phyloP scores from a whole-genome alignment of 2,888 invertebrate genomes.

The Syritta pipiens region DNA sequence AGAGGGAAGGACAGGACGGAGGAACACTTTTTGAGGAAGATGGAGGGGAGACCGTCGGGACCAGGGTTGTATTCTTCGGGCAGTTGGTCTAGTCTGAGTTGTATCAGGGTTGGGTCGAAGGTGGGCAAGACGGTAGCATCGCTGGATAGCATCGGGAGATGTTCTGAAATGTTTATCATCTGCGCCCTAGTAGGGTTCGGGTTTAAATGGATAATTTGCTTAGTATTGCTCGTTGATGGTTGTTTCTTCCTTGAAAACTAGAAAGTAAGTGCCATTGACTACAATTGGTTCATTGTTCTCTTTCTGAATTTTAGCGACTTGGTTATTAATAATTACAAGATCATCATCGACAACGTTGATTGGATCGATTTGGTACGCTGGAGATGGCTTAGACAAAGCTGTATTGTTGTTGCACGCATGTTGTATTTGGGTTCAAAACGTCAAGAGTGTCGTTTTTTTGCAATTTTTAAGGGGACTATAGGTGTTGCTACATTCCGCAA shows the following conservation, averaged over 20 bases:
- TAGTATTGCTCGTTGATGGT: background rate
- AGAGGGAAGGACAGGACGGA: too few relatives aligned
- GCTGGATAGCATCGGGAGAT: background rate
- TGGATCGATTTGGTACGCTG: background rate
- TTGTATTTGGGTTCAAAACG: background rate
- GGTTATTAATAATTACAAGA: background rate
- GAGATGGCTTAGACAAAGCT: background rate
- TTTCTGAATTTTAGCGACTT: background rate
- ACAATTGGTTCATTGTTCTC: background rate
- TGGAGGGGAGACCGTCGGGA: too few relatives aligned
- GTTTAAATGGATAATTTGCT: background rate
- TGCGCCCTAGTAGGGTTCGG: background rate
- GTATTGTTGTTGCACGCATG: background rate
- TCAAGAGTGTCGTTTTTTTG: background rate
- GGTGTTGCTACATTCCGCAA: background rate
- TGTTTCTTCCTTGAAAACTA: background rate
- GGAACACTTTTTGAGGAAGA: too few relatives aligned
- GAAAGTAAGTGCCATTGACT: background rate
- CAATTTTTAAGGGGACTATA: background rate
- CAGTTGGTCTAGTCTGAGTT: too few relatives aligned
- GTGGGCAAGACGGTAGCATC: too few relatives aligned
- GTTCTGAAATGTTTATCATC: background rate
- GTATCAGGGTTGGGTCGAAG: too few relatives aligned
- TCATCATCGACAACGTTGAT: background rate
- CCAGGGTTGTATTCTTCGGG: too few relatives aligned